These are phyloP conservation scores for Acanthosepion lycidas DNA, from an alignment of 2,888 invertebrate genomes.

Conservation along the genomic window DNA sequence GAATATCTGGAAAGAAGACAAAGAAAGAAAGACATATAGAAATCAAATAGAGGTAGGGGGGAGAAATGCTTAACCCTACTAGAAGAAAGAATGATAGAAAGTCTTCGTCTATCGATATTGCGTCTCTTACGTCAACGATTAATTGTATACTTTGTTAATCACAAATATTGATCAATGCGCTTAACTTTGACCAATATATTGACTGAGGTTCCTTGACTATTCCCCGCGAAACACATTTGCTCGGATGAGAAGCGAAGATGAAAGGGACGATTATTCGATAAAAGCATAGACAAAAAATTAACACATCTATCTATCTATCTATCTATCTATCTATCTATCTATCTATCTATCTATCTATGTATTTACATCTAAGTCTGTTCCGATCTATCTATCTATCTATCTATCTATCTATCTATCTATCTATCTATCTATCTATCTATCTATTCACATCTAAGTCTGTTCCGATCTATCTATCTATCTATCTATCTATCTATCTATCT, in stretches of 20 bases:
- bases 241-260: background rate
- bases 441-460: too few species aligned
- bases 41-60: background rate
- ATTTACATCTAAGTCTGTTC: background rate
- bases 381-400: background rate
- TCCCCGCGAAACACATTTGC: constrained; percentile 17
- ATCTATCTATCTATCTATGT: background rate
- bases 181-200: background rate
- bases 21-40: background rate
- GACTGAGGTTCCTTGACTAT: background rate
- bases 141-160: background rate
- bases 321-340: too few species aligned
- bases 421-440: background rate
- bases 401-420: too few species aligned
- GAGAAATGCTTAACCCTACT: too few species aligned
- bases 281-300: background rate
- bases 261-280: background rate
- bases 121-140: background rate
- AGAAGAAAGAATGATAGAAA: background rate
- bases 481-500: background rate
- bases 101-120: background rate
- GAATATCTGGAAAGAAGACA: background rate
- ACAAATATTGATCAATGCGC: background rate
- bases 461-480: background rate
- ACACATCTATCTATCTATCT: too few species aligned